Percentiles rank a stretch among this genome's conserved stretches.
Conservation (phyloP, 2,797 vertebrate genomes). For the Coregonus suidteri region DNA sequence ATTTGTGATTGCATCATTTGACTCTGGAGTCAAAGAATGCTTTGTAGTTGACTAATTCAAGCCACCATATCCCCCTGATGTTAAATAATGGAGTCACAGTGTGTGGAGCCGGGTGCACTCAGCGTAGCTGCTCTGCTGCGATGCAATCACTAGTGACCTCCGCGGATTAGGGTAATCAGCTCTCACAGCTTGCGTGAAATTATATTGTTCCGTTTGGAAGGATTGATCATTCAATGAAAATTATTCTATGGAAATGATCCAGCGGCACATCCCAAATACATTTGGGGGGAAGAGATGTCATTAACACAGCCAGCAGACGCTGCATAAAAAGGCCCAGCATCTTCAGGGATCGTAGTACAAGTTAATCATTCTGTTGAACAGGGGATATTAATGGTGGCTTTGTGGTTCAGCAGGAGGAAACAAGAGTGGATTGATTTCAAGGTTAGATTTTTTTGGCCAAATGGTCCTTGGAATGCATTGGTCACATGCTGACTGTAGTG, state of each 20-base stretch:
- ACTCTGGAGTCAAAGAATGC: neutral
- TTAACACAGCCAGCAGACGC: slow-evolving; percentile 36
- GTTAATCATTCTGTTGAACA: slow-evolving; percentile 59
- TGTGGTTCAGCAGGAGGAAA: slow-evolving; percentile 21
- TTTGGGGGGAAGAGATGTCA: slow-evolving; percentile 56
- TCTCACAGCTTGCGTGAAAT: slow-evolving; percentile 62
- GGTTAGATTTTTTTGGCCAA: neutral
- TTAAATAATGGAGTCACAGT: slow-evolving; percentile 23
- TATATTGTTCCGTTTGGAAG: slow-evolving; percentile 57
- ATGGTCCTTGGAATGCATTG: slow-evolving; percentile 4
- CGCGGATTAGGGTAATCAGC: slow-evolving; percentile 63
- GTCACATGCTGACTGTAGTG: neutral
- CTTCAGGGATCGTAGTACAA: slow-evolving; percentile 52
- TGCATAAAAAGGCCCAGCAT: slow-evolving; percentile 43
- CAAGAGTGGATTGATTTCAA: slow-evolving; percentile 21
- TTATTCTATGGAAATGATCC: slow-evolving; percentile 17
- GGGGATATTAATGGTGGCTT: slow-evolving; percentile 46
- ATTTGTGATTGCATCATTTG: neutral
- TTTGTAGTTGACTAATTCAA: neutral
- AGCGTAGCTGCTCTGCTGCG: slow-evolving; percentile 29
- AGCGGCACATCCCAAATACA: slow-evolving; percentile 38
- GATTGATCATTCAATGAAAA: slow-evolving; percentile 48
- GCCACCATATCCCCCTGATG: neutral
- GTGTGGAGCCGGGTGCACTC: slow-evolving; percentile 31
- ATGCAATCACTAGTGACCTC: slow-evolving; percentile 54